Conservation (phyloP, 2,113 vertebrate species). For the Oryzias celebensis region DNA sequence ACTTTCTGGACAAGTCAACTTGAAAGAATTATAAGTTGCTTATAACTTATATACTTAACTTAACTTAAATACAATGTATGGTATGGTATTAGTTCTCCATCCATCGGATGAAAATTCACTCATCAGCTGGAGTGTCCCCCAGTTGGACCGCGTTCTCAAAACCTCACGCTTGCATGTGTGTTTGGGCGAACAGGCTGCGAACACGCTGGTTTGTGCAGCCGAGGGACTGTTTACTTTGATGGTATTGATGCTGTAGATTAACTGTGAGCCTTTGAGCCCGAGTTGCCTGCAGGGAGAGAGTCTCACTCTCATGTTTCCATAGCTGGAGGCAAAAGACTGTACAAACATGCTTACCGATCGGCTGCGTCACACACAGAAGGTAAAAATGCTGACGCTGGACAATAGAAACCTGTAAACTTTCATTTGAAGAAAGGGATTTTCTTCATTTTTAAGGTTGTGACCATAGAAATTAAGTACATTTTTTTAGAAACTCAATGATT, state of each 20-base stretch:
- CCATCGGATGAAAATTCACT: constrained; percentile 31
- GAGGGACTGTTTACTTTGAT: constrained; percentile 7
- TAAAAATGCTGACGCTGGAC: constrained; percentile 9
- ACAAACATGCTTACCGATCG: constrained; percentile 34
- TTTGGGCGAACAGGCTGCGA: background rate
- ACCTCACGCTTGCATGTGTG: background rate
- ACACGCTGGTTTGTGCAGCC: constrained; percentile 13
- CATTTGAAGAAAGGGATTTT: background rate
- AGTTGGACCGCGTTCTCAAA: constrained; percentile 29
- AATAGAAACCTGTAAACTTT: background rate
- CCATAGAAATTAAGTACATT: no score
- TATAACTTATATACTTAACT: no score
- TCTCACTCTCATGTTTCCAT: constrained; percentile 28
- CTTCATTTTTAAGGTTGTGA: background rate
- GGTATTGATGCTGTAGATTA: constrained; percentile 46
- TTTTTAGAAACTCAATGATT: no score
- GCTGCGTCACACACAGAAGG: constrained; percentile 8
- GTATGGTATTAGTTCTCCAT: background rate
- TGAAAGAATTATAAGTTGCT: background rate
- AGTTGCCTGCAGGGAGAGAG: background rate
- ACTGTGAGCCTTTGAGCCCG: constrained; percentile 17
- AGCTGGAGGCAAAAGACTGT: constrained; percentile 29
- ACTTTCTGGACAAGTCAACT: background rate
- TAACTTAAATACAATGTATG: background rate
- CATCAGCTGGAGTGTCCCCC: constrained; percentile 27